Evolutionary conservation across 2,797 vertebrate species (phyloP).

Genomic region (Streptopelia turtur): DNA sequence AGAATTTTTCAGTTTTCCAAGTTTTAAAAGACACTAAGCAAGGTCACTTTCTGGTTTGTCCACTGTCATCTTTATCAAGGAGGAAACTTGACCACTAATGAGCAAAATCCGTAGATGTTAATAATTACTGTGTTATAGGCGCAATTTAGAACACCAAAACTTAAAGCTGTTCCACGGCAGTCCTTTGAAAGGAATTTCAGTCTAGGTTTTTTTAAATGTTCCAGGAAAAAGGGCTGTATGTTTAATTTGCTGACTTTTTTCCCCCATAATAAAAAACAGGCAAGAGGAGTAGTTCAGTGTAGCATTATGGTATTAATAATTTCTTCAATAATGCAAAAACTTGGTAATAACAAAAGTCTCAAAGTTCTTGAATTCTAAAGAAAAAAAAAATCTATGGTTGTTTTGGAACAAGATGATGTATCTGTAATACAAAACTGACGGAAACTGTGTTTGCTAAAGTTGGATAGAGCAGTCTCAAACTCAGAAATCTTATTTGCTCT

Average conservation of each 20-base stretch:
- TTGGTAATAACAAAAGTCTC: slow-evolving; percentile 72
- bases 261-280: slow-evolving; percentile 65
- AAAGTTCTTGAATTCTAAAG: slow-evolving; percentile 75
- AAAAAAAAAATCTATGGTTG: slow-evolving; percentile 68
- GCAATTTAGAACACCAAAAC: slow-evolving; percentile 67
- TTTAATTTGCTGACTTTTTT: slow-evolving; percentile 68
- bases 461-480: slow-evolving; percentile 70
- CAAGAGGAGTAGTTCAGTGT: slow-evolving; percentile 73
- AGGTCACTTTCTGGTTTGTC: slow-evolving; percentile 79
- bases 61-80: slow-evolving; percentile 71
- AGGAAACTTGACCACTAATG: slow-evolving; percentile 67
- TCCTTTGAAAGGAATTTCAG: slow-evolving; percentile 76
- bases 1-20: slow-evolving; percentile 68
- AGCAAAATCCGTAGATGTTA: slow-evolving; percentile 61
- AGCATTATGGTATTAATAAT: slow-evolving; percentile 60
- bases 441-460: slow-evolving; percentile 71
- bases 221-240: slow-evolving; percentile 67
- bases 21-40: slow-evolving; percentile 70
- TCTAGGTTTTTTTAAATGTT: slow-evolving; percentile 66
- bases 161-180: slow-evolving; percentile 72
- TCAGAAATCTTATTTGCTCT: slow-evolving; percentile 45
- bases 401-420: slow-evolving; percentile 64
- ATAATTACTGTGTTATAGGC: slow-evolving; percentile 63
- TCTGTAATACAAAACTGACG: slow-evolving; percentile 64
- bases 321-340: slow-evolving; percentile 74